Base-by-base conservation (phyloP, 1,140 invertebrate species). In the Brachionus angularis region DNA sequence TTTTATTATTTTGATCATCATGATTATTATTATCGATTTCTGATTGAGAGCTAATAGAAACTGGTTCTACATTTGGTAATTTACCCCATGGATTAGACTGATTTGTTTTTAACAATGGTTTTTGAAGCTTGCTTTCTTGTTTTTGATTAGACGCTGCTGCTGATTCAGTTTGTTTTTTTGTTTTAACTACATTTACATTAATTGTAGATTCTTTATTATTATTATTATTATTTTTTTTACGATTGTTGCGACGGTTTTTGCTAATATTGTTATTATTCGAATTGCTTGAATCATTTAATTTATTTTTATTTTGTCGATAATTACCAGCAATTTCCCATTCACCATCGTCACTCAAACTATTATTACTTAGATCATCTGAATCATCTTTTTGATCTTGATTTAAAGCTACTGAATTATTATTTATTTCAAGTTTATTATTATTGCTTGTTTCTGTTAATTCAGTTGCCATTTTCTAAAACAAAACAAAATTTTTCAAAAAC, bases 321-420 rank as follows among this genome's bases (percentile, higher is more conserved):
- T n/a, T n/a, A n/a, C 62, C 62, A n/a, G 29, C 62, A 3, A 67
- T 27, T 42, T 67, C 62, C 62, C 62, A 67, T 47, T 67, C 42
- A 10, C 62, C 62, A 23, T 21, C 62, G 0, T 31, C 16, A 42
- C n/a, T n/a, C n/a, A n/a, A n/a, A n/a, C n/a, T n/a, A n/a, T n/a
- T n/a, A n/a, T n/a, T n/a, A n/a, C n/a, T n/a, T n/a, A n/a, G n/a
- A n/a, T n/a, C n/a, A n/a, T n/a, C n/a, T n/a, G n/a, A n/a, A n/a
- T n/a, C n/a, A n/a, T n/a, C n/a, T n/a, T n/a, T n/a, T n/a, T n/a
- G n/a, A n/a, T n/a, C n/a, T n/a, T n/a, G n/a, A n/a, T n/a, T n/a
- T n/a, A n/a, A n/a, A n/a, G n/a, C n/a, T n/a, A n/a, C n/a, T n/a
- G n/a, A n/a, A n/a, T n/a, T n/a, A n/a, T n/a, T n/a, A n/a, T n/a